Base-by-base conservation (phyloP, 1,140 invertebrate genomes). In the Hyles euphorbiae region DNA sequence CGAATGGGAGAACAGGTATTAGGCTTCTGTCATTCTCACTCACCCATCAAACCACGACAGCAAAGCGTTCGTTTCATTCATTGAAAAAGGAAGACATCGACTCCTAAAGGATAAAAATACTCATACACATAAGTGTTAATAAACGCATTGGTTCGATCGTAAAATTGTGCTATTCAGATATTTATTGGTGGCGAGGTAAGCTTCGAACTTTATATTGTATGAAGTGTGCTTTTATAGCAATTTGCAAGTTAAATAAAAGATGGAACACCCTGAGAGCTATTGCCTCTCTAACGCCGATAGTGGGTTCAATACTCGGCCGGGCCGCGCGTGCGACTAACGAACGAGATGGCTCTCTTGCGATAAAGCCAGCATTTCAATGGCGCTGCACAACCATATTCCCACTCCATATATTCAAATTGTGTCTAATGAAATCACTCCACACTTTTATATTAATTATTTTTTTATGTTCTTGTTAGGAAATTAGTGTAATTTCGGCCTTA, bases 281-380 rank as follows among this genome's bases (percentile, higher is more conserved):
- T 72, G 70, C 59, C 64, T 69, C 57, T 73, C 79, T 80, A 80
- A 80, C 68, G 67, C 76, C 67, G 72, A 77, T 77, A 72, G 74
- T 63, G 68, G 60, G 77, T 76, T 82, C 79, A 80, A 80, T 78
- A 80, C 64, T 68, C 76, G 67, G 49, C 55, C 46, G 40, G 22
- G n/a, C 47, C 51, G 64, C 65, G 67, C 59, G 61, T 60, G 61
- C 65, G 67, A 36, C 79, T 82, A 82, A 82, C 79, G 77, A 82
- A 80, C 71, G 65, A 74, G 79, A 82, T 80, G 67, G 62, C 70
- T 71, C 61, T 65, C 67, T 61, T 54, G 44, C 66, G 75, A 82
- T 77, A 80, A 74, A 75, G 51, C 48, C 68, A 60, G 76, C 71
- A 78, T 82, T 82, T 80, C 75, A 78, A 82, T 80, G 75, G 62